Conservation (phyloP, 2,113 vertebrate genomes). For the Ageneiosus marmoratus region DNA sequence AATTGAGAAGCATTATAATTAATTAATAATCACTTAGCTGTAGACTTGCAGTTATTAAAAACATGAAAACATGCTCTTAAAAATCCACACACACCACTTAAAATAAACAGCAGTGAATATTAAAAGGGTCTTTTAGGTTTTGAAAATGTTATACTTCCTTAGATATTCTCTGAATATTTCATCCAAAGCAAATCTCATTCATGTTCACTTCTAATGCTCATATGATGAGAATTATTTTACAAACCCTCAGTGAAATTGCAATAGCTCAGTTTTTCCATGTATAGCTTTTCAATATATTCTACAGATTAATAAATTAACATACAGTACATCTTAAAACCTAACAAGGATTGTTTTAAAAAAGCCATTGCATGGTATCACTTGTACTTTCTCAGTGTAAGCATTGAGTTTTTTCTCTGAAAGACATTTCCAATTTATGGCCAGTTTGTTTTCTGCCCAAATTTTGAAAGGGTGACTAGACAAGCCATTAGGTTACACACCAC, state of each 20-base stretch:
- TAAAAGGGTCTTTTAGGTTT: background rate
- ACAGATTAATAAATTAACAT: background rate
- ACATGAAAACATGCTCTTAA: slow-evolving; percentile 1
- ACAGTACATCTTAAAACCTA: background rate
- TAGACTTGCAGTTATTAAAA: slow-evolving; percentile 13
- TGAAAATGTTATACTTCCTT: background rate
- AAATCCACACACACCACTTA: background rate
- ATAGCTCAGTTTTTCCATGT: background rate
- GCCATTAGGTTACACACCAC: background rate
- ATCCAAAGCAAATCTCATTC: background rate
- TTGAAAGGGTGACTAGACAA: background rate
- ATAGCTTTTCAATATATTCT: background rate
- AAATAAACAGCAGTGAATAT: background rate
- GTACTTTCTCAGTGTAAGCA: background rate
- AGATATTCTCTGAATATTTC: slow-evolving; percentile 15
- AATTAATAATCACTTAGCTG: slow-evolving; percentile 13
- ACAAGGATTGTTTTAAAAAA: background rate
- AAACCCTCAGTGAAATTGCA: background rate
- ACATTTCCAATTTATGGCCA: background rate
- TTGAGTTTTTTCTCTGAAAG: too few species aligned
- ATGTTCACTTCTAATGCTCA: background rate
- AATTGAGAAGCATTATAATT: background rate
- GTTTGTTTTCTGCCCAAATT: background rate
- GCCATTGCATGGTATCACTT: background rate
- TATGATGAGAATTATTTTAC: background rate